These are phyloP conservation scores for Acronicta aceris DNA, from an alignment of 2,888 invertebrate genomes.

Conservation along the genomic window DNA sequence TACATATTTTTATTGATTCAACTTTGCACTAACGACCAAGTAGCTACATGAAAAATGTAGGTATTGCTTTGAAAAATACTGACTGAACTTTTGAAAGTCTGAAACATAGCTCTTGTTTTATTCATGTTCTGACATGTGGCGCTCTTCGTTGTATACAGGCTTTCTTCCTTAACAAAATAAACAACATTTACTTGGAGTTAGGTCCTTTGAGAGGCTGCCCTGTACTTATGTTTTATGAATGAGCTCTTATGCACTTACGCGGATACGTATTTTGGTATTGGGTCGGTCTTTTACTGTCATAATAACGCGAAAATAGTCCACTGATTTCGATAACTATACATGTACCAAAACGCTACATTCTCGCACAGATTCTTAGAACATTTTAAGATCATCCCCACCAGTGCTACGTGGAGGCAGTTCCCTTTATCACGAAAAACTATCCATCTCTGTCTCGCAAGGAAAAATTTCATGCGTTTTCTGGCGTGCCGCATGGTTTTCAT, in stretches of 20 bases:
- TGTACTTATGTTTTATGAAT: conserved; percentile 85
- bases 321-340: conserved; percentile 18
- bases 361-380: conserved; percentile 74
- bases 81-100: conserved; percentile 85
- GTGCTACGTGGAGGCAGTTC: conserved; percentile 83
- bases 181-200: conserved; percentile 87
- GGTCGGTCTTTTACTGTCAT: conserved; percentile 38
- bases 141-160: conserved; percentile 84
- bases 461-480: conserved; percentile 82
- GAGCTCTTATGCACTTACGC: conserved; percentile 80
- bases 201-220: conserved; percentile 85
- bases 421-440: conserved; percentile 84
- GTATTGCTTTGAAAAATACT: conserved; percentile 82
- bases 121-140: conserved; percentile 88
- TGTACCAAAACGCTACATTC: conserved; percentile 61
- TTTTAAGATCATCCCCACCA: conserved; percentile 87
- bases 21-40: conserved; percentile 69
- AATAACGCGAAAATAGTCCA: conserved; percentile 6
- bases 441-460: conserved; percentile 82
- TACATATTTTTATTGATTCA: conserved; percentile 63
- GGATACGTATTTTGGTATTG: conserved; percentile 55
- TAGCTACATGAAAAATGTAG: conserved; percentile 74
- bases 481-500: conserved; percentile 73
- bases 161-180: conserved; percentile 88
- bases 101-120: conserved; percentile 87